A percentile compares a stretch with the other conserved stretches of the same genome.
phyloP scores from a whole-genome alignment of 2,113 vertebrate genomes.

The Datnioides undecimradiatus region DNA sequence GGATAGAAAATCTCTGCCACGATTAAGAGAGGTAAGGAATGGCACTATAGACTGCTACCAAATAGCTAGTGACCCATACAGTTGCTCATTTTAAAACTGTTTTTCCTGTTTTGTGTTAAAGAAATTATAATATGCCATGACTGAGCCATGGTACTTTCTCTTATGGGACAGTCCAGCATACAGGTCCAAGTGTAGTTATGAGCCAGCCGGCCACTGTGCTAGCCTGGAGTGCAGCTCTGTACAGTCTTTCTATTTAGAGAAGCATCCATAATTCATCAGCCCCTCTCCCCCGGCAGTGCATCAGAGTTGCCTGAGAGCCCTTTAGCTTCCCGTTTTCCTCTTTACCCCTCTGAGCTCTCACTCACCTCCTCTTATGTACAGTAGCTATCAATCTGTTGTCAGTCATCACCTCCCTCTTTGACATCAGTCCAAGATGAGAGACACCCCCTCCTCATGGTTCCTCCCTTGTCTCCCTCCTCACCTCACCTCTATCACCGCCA shows the following conservation, averaged over 20 bases:
- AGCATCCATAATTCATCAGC: conserved; percentile 84
- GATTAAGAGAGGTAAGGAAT: not conserved
- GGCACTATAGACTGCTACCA: not conserved
- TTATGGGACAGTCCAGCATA: not conserved
- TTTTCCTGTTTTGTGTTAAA: not conserved
- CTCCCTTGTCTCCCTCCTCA: not conserved
- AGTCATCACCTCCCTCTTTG: conserved; percentile 9
- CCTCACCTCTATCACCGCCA: conserved; percentile 5
- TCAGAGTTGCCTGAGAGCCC: conserved; percentile 75
- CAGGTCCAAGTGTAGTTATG: conserved; percentile 32
- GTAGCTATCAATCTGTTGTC: conserved; percentile 36
- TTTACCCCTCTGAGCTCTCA: conserved; percentile 35
- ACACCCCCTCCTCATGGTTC: not conserved
- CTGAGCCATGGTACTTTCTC: not conserved
- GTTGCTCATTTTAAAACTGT: not conserved
- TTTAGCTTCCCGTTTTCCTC: conserved; percentile 56
- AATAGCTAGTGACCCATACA: not conserved
- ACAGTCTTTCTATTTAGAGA: conserved; percentile 79
- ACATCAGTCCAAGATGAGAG: conserved; percentile 1
- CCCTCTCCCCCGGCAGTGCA: conserved; percentile 63
- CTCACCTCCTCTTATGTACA: conserved; percentile 36
- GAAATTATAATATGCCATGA: not conserved
- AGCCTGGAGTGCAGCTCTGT: conserved; percentile 45
- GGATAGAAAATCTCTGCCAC: not conserved
- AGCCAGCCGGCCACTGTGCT: conserved; percentile 26